These are phyloP conservation scores for Bicyclus anynana DNA, from an alignment of 1,140 invertebrate genomes.

Conservation along the genomic window DNA sequence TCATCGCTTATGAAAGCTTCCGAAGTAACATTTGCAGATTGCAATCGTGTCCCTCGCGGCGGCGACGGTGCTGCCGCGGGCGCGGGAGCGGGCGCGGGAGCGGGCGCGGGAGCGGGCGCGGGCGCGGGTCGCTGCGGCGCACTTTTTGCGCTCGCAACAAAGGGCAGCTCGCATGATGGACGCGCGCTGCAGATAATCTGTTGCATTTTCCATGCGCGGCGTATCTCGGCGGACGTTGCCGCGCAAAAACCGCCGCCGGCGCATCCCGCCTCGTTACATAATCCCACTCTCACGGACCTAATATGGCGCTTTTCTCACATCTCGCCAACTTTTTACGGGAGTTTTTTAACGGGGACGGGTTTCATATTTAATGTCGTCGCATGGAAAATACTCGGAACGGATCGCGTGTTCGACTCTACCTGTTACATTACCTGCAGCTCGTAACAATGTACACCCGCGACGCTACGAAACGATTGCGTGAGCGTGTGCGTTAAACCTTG, in stretches of 20 bases:
- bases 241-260: conserved; percentile 38
- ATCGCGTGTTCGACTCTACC: not conserved
- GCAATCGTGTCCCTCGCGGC: too few relatives aligned
- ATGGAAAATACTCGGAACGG: not conserved
- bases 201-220: conserved; percentile 38
- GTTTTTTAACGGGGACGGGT: not conserved
- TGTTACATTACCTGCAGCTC: not conserved
- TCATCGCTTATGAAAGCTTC: too few relatives aligned
- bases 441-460: too few relatives aligned
- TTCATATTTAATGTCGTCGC: not conserved
- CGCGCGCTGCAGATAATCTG: conserved; percentile 40
- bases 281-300: conserved; percentile 36
- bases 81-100: too few relatives aligned
- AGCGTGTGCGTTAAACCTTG: too few relatives aligned
- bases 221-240: conserved; percentile 18
- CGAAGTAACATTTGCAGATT: too few relatives aligned
- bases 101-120: too few relatives aligned
- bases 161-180: conserved; percentile 1
- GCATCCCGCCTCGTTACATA: conserved; percentile 53
- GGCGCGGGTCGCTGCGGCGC: too few relatives aligned
- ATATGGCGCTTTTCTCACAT: conserved; percentile 32
- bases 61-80: too few relatives aligned
- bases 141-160: not conserved
- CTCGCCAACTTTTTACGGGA: conserved; percentile 1
- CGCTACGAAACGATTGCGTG: too few relatives aligned